Percentiles rank a stretch among this genome's conserved stretches.
phyloP scores from a whole-genome alignment of 2,888 invertebrate genomes.

The Dynastes grantii region DNA sequence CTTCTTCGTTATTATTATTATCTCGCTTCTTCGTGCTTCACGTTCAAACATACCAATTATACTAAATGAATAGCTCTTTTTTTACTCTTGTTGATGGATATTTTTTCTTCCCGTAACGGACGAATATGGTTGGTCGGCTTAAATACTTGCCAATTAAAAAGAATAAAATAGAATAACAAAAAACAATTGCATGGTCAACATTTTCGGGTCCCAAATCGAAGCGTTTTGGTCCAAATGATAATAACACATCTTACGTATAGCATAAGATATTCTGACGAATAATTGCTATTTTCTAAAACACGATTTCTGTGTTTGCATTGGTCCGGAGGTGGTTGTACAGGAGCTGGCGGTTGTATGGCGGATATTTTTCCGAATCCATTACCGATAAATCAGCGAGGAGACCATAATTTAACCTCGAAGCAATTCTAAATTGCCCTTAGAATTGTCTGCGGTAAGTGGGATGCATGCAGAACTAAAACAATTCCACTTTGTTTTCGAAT shows the following conservation, averaged over 20 bases:
- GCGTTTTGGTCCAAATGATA: constrained; percentile 13
- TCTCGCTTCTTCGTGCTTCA: constrained; percentile 7
- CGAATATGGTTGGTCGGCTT: constrained; percentile 39
- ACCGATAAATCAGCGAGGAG: not conserved
- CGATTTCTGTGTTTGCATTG: constrained; percentile 43
- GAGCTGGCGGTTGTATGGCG: constrained; percentile 30
- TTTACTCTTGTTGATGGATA: constrained; percentile 19
- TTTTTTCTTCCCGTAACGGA: constrained; percentile 31
- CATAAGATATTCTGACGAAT: constrained; percentile 48
- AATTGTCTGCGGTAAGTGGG: constrained; percentile 20
- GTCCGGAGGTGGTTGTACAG: constrained; percentile 3
- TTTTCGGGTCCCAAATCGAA: not conserved
- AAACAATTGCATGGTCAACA: constrained; percentile 43
- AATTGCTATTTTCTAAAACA: constrained; percentile 44
- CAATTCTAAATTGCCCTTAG: constrained; percentile 22
- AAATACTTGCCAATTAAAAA: constrained; percentile 36
- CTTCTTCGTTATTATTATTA: not conserved
- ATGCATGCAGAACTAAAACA: not conserved
- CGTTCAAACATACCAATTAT: constrained; percentile 38
- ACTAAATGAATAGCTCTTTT: constrained; percentile 46
- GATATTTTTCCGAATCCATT: constrained; percentile 18
- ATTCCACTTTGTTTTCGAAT: not conserved
- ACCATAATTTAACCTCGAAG: constrained; percentile 25
- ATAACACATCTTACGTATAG: constrained; percentile 38
- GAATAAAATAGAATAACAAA: constrained; percentile 32